Conservation (phyloP, 1,140 invertebrate genomes). For the Brachystomella parvula region DNA sequence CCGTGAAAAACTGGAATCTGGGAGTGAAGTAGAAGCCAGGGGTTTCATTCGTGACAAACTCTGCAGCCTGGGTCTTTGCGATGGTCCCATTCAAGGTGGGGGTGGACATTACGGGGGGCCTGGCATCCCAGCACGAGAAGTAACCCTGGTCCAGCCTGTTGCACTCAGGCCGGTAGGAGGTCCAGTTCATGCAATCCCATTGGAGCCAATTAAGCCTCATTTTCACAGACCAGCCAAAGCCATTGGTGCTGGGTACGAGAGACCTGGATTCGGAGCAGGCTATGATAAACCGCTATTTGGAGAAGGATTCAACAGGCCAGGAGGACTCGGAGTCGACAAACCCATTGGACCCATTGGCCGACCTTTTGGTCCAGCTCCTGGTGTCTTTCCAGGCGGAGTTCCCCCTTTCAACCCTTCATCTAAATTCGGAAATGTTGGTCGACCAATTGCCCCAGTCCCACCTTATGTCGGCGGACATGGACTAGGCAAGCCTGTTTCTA, state of each 20-base stretch:
- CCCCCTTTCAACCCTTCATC: too few relatives aligned
- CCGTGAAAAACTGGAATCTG: slow-evolving; percentile 56
- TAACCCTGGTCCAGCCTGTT: slow-evolving; percentile 36
- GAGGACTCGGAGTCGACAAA: neutral
- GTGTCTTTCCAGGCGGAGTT: neutral
- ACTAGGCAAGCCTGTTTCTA: slow-evolving; percentile 8
- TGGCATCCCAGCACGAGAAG: slow-evolving; percentile 17
- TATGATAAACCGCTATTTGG: neutral
- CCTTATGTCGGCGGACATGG: neutral
- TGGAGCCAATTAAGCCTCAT: slow-evolving; percentile 1
- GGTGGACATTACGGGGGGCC: neutral
- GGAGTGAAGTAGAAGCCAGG: slow-evolving; percentile 68
- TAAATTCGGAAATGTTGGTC: neutral
- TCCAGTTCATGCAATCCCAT: slow-evolving; percentile 32
- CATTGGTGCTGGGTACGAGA: slow-evolving; percentile 3
- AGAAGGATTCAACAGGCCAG: neutral
- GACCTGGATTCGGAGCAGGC: neutral
- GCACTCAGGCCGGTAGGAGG: slow-evolving; percentile 30
- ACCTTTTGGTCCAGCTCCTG: slow-evolving; percentile 5
- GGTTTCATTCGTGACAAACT: slow-evolving; percentile 69
- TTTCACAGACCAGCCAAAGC: slow-evolving; percentile 3
- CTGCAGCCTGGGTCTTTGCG: slow-evolving; percentile 68
- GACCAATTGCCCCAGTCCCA: neutral
- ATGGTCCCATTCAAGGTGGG: slow-evolving; percentile 37
- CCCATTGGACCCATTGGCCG: neutral